These are phyloP conservation scores for Mormyrus iriodes DNA, from an alignment of 2,113 vertebrate species.

Conservation along the genomic window DNA sequence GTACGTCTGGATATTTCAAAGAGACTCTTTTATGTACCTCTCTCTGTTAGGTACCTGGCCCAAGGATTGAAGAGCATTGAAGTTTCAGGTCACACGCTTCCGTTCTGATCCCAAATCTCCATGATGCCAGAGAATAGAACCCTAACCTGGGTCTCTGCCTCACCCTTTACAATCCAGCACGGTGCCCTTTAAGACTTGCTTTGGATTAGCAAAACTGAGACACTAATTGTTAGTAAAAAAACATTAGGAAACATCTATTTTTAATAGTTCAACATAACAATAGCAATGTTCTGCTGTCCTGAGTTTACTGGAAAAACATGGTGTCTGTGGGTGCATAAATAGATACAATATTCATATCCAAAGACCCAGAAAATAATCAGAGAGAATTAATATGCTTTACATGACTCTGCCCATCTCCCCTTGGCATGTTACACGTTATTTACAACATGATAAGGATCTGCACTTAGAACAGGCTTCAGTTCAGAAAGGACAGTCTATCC, in stretches of 20 bases:
- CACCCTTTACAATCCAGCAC: background rate
- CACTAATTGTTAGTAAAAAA: background rate
- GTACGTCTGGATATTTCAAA: background rate
- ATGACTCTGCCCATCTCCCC: conserved; percentile 20
- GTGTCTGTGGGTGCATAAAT: conserved; percentile 32
- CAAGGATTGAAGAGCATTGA: background rate
- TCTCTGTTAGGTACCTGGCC: background rate
- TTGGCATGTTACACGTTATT: conserved; percentile 38
- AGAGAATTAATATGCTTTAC: conserved; percentile 37
- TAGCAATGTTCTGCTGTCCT: background rate
- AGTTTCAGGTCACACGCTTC: background rate
- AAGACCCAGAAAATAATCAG: conserved; percentile 28
- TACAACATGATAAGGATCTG: conserved; percentile 53
- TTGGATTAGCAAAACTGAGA: background rate
- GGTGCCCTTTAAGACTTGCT: background rate
- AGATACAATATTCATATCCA: conserved; percentile 28
- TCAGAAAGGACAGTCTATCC: conserved; percentile 41
- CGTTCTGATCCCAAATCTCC: background rate
- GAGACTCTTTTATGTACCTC: no score
- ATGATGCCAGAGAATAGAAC: background rate
- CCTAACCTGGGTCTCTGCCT: background rate
- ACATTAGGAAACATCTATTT: background rate
- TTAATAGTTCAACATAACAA: no score
- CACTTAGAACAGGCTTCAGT: conserved; percentile 41
- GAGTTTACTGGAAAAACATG: background rate